Evolutionary conservation across 2,113 vertebrate species (phyloP), one percentile per base, ranked within the genome.

Genomic region (Amblyornis subalaris): DNA sequence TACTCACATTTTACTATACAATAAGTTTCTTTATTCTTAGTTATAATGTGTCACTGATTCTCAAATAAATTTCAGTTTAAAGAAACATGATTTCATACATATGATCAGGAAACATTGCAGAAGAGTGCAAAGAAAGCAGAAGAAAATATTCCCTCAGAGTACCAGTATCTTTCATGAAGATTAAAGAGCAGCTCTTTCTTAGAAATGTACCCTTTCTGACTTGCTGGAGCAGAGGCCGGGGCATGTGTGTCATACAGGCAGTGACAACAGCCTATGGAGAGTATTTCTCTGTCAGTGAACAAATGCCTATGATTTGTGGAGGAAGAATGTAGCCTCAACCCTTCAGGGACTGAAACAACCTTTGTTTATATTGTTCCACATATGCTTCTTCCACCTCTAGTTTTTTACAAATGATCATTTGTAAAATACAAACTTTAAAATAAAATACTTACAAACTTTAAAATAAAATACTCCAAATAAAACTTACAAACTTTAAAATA

Each of bases 191-290:
- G 9, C 53, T 74, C 7, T 35, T 71, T 69, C 57, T 72, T 65
- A 72, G 72, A 80, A 89, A 60, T 62, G 8, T 69, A 88, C 23
- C 17, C 9, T 94, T 95, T 91, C 54, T 93, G 88, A 94, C 82
- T 72, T 91, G 53, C 44, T 93, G 75, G 36, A 95, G 79, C 44
- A 86, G 78, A 79, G 65, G 53, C 40, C 45, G 40, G 60, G 65
- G 48, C 48, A 69, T 48, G 8, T 33, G 36, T 67, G n/a, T 85
- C 65, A 61, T 67, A 40, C 55, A 74, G 42, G 54, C 72, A 86
- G 48, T 73, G 55, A 64, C 53, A 92, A 53, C 20, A 73, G 50
- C 55, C 85, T 77, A 0, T 64, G 66, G 72, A 81, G 35, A 55
- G 4, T 40, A 55, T 83, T 91, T 90, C 60, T 83, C 42, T 93